Percentiles rank a stretch among this genome's conserved stretches.
Conservation (phyloP, 2,113 vertebrate species). For the Oxyura jamaicensis region DNA sequence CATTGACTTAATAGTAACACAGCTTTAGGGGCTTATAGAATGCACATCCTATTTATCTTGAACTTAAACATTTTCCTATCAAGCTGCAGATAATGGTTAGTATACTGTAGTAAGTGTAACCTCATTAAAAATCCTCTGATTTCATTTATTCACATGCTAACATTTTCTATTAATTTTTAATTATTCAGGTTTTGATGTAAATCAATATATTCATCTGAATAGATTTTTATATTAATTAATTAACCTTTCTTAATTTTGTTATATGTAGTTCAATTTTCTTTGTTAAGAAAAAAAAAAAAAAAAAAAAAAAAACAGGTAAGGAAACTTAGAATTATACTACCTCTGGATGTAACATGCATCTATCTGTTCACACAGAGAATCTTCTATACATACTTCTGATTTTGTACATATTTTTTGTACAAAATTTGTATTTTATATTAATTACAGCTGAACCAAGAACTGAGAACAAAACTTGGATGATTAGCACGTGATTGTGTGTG, state of each 20-base stretch:
- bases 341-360: background rate
- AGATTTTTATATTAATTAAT: slow-evolving; percentile 7
- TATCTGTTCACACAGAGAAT: background rate
- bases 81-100: slow-evolving; percentile 22
- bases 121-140: slow-evolving; percentile 27
- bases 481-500: background rate
- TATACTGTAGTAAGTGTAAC: background rate
- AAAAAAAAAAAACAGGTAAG: background rate
- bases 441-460: background rate
- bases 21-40: slow-evolving; percentile 13
- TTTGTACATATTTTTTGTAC: background rate
- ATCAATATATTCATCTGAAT: background rate
- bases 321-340: background rate
- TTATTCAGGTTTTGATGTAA: background rate
- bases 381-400: background rate
- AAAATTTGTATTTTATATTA: background rate
- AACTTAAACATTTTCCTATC: slow-evolving; percentile 45
- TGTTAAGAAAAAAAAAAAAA: background rate
- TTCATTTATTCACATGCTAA: slow-evolving; percentile 56
- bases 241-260: background rate
- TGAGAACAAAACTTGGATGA: background rate
- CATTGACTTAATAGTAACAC: slow-evolving; percentile 26
- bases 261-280: background rate
- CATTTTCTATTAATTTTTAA: slow-evolving; percentile 63
- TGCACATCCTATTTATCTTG: slow-evolving; percentile 39